Conservation (phyloP, 2,113 vertebrate genomes). For the Hyperopisus bebe region DNA sequence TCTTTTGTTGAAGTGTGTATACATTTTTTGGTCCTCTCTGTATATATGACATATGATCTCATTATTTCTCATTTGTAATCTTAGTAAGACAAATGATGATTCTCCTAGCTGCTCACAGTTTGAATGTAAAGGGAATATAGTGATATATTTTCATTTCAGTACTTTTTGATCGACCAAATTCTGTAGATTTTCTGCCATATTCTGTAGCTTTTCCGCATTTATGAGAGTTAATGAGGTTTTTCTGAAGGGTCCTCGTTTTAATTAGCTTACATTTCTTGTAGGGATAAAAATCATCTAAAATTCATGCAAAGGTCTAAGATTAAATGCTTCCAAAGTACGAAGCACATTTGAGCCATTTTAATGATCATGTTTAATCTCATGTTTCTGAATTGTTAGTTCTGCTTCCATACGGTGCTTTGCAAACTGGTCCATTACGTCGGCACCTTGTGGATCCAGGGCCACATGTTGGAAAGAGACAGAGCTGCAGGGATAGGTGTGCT, state of each 20-base stretch:
- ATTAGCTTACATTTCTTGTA: constrained; percentile 6
- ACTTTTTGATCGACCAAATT: not conserved
- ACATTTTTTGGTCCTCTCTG: no score
- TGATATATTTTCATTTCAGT: not conserved
- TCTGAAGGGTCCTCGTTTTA: not conserved
- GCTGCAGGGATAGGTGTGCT: not conserved
- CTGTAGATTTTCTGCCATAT: not conserved
- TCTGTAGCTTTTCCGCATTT: not conserved
- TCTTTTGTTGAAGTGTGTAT: not conserved
- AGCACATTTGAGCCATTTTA: not conserved
- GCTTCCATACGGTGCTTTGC: not conserved
- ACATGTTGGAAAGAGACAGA: not conserved
- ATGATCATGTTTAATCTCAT: not conserved
- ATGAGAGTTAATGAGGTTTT: not conserved
- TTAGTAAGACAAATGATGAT: not conserved
- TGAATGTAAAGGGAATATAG: not conserved
- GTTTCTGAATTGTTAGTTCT: not conserved
- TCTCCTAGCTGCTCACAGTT: not conserved
- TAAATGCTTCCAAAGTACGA: not conserved
- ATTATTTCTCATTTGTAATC: not conserved
- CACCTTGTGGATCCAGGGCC: not conserved
- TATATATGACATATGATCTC: no score
- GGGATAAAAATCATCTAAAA: constrained; percentile 3
- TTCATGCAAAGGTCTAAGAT: not conserved
- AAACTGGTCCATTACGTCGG: not conserved